Percentiles rank a stretch among this genome's conserved stretches.
Conservation (phyloP, 2,113 vertebrate species). For the Tricholaema leucomelas region DNA sequence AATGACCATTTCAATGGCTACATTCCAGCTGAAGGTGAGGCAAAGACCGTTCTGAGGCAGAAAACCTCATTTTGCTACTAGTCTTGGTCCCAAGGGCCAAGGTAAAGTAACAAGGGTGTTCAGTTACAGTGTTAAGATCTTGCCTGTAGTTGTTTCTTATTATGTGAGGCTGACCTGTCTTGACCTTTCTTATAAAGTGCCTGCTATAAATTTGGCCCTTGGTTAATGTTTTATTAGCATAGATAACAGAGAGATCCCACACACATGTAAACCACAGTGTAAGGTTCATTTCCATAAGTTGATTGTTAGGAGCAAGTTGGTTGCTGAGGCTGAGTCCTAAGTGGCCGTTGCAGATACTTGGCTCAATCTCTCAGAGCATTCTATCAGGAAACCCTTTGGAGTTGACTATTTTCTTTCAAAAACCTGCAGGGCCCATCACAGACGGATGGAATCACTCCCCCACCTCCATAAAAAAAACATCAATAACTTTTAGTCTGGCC, state of each 20-base stretch:
- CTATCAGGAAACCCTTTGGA: background rate
- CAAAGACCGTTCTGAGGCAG: conserved; percentile 30
- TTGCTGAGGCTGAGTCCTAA: conserved; percentile 65
- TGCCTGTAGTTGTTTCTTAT: conserved; percentile 89
- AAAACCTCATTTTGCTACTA: conserved; percentile 72
- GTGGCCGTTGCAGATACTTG: conserved; percentile 48
- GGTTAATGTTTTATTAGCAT: conserved; percentile 86
- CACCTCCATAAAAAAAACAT: conserved; percentile 48
- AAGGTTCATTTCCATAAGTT: conserved; percentile 76
- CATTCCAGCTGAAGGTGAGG: conserved; percentile 20
- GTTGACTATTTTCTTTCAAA: background rate
- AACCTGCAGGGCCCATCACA: background rate
- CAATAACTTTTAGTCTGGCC: conserved; percentile 12
- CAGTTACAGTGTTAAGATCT: conserved; percentile 82
- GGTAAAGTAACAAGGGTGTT: conserved; percentile 84
- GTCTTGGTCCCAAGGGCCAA: conserved; percentile 76
- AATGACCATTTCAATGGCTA: background rate
- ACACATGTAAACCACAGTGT: conserved; percentile 71
- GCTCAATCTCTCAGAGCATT: conserved; percentile 21
- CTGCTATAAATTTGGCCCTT: conserved; percentile 76
- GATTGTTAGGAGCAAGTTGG: conserved; percentile 82
- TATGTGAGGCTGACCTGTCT: conserved; percentile 83
- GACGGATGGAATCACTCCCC: conserved; percentile 44
- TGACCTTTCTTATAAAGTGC: conserved; percentile 80
- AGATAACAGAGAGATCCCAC: conserved; percentile 79